A percentile compares a stretch with the other conserved stretches of the same genome.
These are phyloP conservation scores for Canis aureus DNA, from an alignment of 2,113 vertebrate species.

Conservation along the genomic window DNA sequence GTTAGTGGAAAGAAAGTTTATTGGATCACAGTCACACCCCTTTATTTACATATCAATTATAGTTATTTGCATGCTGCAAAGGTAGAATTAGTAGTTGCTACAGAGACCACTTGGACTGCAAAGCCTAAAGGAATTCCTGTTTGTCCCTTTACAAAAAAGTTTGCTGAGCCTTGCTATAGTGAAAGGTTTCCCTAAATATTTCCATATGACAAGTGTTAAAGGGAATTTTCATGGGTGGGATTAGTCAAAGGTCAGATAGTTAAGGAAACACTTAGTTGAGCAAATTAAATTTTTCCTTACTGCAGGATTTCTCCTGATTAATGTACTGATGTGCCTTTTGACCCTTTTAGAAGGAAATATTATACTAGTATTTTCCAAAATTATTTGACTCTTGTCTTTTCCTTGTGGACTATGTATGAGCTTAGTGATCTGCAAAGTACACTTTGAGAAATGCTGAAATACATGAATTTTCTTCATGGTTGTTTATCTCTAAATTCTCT, in stretches of 20 bases:
- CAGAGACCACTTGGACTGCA: neutral
- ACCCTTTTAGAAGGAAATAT: constrained; percentile 9
- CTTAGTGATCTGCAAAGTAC: neutral
- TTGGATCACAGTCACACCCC: neutral
- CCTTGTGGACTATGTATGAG: neutral
- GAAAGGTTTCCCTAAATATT: constrained; percentile 57
- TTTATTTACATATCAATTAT: neutral
- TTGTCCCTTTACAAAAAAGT: constrained; percentile 34
- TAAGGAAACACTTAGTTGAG: constrained; percentile 63
- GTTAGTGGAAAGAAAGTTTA: neutral
- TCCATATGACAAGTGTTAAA: constrained; percentile 51
- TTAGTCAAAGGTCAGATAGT: constrained; percentile 67
- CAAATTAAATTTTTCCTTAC: constrained; percentile 61
- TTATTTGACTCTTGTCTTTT: neutral
- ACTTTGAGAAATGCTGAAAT: constrained; percentile 26
- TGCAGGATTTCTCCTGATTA: constrained; percentile 35
- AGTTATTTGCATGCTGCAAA: neutral
- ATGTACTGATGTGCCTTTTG: neutral
- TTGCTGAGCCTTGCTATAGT: constrained; percentile 1
- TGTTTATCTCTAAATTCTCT: constrained; percentile 47
- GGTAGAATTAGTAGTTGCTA: neutral
- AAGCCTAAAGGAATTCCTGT: constrained; percentile 46
- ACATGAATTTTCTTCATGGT: neutral
- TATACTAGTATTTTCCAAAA: neutral
- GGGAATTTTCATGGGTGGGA: constrained; percentile 31